Evolutionary conservation across 1,140 invertebrate species (phyloP).

Genomic region (Steinernema feltiae): DNA sequence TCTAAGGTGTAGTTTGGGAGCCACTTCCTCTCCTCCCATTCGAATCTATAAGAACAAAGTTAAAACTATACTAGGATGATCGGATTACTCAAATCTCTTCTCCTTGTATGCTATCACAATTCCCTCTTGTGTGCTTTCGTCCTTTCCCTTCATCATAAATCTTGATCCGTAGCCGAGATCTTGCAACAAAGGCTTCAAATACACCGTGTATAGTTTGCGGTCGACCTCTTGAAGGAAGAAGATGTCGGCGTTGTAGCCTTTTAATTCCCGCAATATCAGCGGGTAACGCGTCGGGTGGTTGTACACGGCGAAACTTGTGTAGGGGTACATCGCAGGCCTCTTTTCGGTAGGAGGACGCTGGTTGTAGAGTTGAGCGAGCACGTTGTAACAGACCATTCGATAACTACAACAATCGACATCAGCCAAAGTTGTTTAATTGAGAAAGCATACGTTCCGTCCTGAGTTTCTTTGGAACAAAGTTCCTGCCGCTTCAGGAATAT

Average conservation of each 20-base stretch:
- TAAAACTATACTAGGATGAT: neutral
- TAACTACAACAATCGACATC: neutral
- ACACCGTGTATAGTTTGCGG: neutral
- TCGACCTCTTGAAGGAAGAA: slow-evolving; percentile 3
- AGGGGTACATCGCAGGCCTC: neutral
- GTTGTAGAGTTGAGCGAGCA: neutral
- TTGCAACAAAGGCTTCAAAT: neutral
- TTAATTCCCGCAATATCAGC: neutral
- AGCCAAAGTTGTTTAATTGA: neutral
- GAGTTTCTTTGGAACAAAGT: neutral
- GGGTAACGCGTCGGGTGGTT: neutral
- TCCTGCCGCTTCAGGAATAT: neutral
- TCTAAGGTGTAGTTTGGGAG: neutral
- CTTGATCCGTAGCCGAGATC: neutral
- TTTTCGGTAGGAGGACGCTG: neutral
- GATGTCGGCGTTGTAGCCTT: slow-evolving; percentile 3
- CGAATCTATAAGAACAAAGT: neutral
- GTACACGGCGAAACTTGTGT: neutral
- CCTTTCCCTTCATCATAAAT: neutral
- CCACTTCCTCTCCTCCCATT: neutral
- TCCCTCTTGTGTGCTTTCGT: neutral
- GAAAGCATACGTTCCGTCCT: neutral
- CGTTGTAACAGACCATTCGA: neutral
- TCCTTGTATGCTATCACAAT: neutral
- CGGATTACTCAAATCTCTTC: neutral